Evolutionary conservation across 1,140 invertebrate species (phyloP).

Genomic region (Zaprionus nigranus): DNA sequence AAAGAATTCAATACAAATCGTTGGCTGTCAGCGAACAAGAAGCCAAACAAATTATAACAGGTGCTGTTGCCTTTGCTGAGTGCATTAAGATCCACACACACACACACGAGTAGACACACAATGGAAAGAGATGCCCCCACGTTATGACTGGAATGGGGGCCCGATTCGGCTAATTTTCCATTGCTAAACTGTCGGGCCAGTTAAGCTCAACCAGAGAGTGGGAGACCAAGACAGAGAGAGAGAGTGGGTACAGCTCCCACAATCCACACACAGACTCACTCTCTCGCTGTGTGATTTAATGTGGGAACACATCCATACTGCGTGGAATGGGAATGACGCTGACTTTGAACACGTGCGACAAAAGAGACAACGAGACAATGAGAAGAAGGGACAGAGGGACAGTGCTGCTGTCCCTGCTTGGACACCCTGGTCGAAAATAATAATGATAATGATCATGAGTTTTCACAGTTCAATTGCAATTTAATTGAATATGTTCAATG

Average conservation of each 20-base stretch:
- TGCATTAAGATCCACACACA: slow-evolving; percentile 32
- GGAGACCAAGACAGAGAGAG: not conserved
- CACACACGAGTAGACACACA: not conserved
- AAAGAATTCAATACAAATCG: slow-evolving; percentile 82
- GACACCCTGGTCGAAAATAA: slow-evolving; percentile 3
- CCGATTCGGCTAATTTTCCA: slow-evolving; percentile 47
- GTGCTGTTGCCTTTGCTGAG: slow-evolving; percentile 63
- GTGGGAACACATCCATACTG: slow-evolving; percentile 55
- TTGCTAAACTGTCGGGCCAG: slow-evolving; percentile 43
- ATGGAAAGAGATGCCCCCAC: slow-evolving; percentile 24
- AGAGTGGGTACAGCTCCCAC: slow-evolving; percentile 35
- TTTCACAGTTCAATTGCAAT: slow-evolving; percentile 27
- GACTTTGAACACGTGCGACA: slow-evolving; percentile 61
- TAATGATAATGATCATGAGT: slow-evolving; percentile 1
- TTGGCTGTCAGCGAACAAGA: slow-evolving; percentile 78
- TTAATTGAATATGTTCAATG: slow-evolving; percentile 21
- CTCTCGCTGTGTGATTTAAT: slow-evolving; percentile 61
- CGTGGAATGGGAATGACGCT: slow-evolving; percentile 31
- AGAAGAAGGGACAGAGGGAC: not conserved
- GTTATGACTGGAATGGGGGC: slow-evolving; percentile 12
- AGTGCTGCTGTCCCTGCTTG: not conserved
- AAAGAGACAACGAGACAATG: slow-evolving; percentile 16
- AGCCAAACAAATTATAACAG: slow-evolving; percentile 83
- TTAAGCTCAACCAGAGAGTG: slow-evolving; percentile 41
- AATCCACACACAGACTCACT: slow-evolving; percentile 1